phyloP scores from a whole-genome alignment of 2,888 invertebrate species.

The Spicauda simplicius region DNA sequence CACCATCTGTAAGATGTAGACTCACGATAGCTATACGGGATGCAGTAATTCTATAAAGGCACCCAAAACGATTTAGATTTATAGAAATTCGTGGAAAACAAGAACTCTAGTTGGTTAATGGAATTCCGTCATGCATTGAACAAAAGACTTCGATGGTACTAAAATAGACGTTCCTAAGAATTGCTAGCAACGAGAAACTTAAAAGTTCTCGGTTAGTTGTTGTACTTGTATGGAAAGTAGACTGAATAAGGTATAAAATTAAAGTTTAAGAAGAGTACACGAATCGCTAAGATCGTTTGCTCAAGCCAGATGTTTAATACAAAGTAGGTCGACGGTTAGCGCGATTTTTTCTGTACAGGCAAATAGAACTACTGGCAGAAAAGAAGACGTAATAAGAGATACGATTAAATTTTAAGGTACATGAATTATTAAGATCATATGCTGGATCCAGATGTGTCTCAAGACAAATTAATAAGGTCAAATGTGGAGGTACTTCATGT shows the following conservation, averaged over 20 bases:
- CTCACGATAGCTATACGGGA: neutral
- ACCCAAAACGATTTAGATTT: neutral
- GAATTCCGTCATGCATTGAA: slow-evolving; percentile 15
- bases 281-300: neutral
- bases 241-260: slow-evolving; percentile 13
- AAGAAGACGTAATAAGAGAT: too few relatives aligned
- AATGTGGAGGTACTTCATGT: neutral
- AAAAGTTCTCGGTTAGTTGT: slow-evolving; percentile 13
- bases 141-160: slow-evolving; percentile 18
- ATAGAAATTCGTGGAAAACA: slow-evolving; percentile 20
- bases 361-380: neutral
- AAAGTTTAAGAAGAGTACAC: slow-evolving; percentile 1
- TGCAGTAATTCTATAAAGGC: neutral
- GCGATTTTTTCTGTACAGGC: neutral
- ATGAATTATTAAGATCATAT: neutral
- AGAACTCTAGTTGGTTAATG: slow-evolving; percentile 15
- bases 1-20: too few relatives aligned
- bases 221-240: slow-evolving; percentile 8
- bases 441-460: neutral
- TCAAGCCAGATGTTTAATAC: neutral
- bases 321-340: neutral
- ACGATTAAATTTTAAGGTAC: too few relatives aligned
- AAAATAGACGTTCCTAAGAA: slow-evolving; percentile 30
- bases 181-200: slow-evolving; percentile 38
- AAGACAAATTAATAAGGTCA: neutral